Evolutionary conservation across 2,113 vertebrate genomes (phyloP), one percentile per base, ranked within the genome.

Genomic region (Pyxicephalus adspersus): DNA sequence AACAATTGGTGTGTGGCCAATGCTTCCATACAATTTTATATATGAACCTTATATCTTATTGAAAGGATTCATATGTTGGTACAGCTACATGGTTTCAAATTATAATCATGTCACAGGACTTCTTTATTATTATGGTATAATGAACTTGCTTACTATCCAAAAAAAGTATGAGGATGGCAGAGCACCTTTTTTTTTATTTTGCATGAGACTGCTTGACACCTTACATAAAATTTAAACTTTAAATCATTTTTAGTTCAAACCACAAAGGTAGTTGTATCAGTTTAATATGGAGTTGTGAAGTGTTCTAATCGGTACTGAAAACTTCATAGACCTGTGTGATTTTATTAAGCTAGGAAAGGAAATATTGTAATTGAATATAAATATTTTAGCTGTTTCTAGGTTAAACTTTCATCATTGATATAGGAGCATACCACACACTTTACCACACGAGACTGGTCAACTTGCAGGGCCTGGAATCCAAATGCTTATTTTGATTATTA

Each of bases 41-140:
- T 45, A 9, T 6, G 38, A 9, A 45, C 38, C 38, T 45, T 45
- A 45, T 13, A 23, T 58, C 4, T 8, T 58, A 58, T 25, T 29
- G n/a, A 18, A 8, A 54, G 26, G 9, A 45, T 11, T 13, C 38
- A 29, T 74, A 54, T 31, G 34, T 20, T 60, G 71, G 71, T 55
- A 60, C 34, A 54, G 26, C 25, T 34, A 74, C 71, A 74, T 38
- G 16, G 34, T 16, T 57, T n/a, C n/a, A 15, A 17, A 22, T 2
- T 28, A 55, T 77, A 34, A 54, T 34, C 11, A 77, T 38, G 58
- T 34, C 31, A 79, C 54, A 79, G 64, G 77, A 50, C 60, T 52
- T 64, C 58, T 23, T 20, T 70, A 22, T 70, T 31, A 67, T 15
- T 52, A 15, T 50, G 51, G 64, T 31, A 18, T 63, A 60, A 17